Evolutionary conservation across 2,797 vertebrate genomes (phyloP).

Genomic region (Chlorospingus flavigularis): DNA sequence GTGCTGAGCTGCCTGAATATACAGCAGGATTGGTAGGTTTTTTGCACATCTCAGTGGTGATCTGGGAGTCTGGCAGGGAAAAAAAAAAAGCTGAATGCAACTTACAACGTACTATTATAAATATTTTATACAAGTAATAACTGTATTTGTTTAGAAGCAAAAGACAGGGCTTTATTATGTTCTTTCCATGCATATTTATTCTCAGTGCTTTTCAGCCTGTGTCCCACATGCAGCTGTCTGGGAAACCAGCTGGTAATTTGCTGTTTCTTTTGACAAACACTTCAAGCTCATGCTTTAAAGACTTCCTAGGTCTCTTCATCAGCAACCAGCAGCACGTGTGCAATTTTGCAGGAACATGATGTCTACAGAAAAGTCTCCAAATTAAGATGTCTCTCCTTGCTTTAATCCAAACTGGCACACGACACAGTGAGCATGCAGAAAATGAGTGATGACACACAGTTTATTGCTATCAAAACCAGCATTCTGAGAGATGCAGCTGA

Average conservation of each 20-base stretch:
- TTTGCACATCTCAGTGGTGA: not conserved
- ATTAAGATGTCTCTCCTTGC: not conserved
- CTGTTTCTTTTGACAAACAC: not conserved
- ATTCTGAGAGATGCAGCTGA: not conserved
- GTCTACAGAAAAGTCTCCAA: not conserved
- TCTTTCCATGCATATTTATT: not conserved
- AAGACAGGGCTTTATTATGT: not conserved
- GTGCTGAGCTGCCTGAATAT: not conserved
- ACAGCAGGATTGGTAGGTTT: not conserved
- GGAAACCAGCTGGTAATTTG: constrained; percentile 15
- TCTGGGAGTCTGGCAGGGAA: not conserved
- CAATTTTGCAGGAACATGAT: not conserved
- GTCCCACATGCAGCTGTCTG: not conserved
- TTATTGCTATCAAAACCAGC: not conserved
- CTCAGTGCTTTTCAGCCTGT: not conserved
- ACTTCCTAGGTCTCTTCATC: not conserved
- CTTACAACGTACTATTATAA: not conserved
- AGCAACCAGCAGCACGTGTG: not conserved
- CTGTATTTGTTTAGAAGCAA: not conserved
- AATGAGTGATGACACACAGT: not conserved
- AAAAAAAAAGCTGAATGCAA: not conserved
- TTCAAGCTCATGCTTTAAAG: not conserved
- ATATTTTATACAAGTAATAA: not conserved
- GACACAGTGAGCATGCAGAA: not conserved
- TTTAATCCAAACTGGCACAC: not conserved